Percentiles rank a stretch among this genome's conserved stretches.
Conservation (phyloP, 2,797 vertebrate genomes). For the Merluccius polli region DNA sequence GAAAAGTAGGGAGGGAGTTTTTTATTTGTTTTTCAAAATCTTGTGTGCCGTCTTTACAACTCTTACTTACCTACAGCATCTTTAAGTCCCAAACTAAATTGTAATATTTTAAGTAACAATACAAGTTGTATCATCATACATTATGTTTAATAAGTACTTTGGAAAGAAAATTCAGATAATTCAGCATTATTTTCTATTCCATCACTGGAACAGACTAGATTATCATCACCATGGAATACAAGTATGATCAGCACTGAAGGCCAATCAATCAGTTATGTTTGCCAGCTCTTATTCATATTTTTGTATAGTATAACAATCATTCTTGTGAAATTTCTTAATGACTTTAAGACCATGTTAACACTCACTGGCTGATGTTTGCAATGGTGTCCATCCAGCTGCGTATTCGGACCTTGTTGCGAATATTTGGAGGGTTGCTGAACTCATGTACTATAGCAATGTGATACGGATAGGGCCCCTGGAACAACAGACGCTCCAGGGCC, state of each 20-base stretch:
- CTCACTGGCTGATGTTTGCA: constrained; percentile 98
- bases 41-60: neutral
- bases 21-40: too few species aligned
- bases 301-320: neutral
- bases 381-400: constrained; percentile 99
- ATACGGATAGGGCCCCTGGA: constrained; percentile 95
- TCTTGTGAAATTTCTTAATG: neutral
- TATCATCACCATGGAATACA: neutral
- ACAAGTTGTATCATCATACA: neutral
- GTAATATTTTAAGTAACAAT: neutral
- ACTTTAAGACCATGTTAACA: constrained; percentile 25
- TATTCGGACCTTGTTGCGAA: constrained; percentile 95
- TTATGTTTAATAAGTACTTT: neutral
- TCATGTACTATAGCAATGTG: constrained; percentile 97
- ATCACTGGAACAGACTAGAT: neutral
- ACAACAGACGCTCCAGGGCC: constrained; percentile 89
- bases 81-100: neutral
- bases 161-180: neutral
- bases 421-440: constrained; percentile 97
- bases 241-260: neutral
- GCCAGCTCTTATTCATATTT: neutral
- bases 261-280: neutral
- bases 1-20: too few species aligned
- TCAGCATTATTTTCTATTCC: neutral
- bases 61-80: neutral